A percentile compares a stretch with the other conserved stretches of the same genome.
phyloP scores from a whole-genome alignment of 2,888 invertebrate species.

The Strigamia maritima region DNA sequence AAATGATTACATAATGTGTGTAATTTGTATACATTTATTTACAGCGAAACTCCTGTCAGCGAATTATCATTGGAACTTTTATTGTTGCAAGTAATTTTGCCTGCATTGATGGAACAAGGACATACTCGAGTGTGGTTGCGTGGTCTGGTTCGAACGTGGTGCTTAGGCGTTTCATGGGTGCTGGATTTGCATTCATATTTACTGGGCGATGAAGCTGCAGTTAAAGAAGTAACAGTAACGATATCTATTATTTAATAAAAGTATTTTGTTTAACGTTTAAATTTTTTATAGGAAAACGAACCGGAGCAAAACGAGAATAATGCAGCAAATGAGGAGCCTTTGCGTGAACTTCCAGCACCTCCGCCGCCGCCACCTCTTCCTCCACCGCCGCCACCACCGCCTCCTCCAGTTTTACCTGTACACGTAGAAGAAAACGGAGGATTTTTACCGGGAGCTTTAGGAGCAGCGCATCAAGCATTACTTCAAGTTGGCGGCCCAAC shows the following conservation, averaged over 20 bases:
- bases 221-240: slow-evolving; percentile 38
- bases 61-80: slow-evolving; percentile 91
- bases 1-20: neutral
- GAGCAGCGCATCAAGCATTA: slow-evolving; percentile 42
- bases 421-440: slow-evolving; percentile 33
- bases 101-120: slow-evolving; percentile 91
- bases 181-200: slow-evolving; percentile 86
- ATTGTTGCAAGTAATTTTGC: slow-evolving; percentile 88
- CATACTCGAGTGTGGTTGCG: slow-evolving; percentile 94
- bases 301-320: neutral
- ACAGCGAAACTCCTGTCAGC: slow-evolving; percentile 73
- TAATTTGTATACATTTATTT: slow-evolving; percentile 41
- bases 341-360: neutral
- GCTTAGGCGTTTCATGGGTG: slow-evolving; percentile 74
- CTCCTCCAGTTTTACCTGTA: neutral
- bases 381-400: slow-evolving; percentile 13
- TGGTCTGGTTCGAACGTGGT: slow-evolving; percentile 82
- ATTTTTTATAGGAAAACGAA: slow-evolving; percentile 14
- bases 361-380: neutral
- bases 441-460: slow-evolving; percentile 37
- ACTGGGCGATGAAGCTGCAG: slow-evolving; percentile 64
- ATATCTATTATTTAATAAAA: neutral
- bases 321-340: neutral
- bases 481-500: slow-evolving; percentile 41
- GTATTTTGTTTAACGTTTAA: neutral